Conservation (phyloP, 2,113 vertebrate genomes). For the Calcarius ornatus region DNA sequence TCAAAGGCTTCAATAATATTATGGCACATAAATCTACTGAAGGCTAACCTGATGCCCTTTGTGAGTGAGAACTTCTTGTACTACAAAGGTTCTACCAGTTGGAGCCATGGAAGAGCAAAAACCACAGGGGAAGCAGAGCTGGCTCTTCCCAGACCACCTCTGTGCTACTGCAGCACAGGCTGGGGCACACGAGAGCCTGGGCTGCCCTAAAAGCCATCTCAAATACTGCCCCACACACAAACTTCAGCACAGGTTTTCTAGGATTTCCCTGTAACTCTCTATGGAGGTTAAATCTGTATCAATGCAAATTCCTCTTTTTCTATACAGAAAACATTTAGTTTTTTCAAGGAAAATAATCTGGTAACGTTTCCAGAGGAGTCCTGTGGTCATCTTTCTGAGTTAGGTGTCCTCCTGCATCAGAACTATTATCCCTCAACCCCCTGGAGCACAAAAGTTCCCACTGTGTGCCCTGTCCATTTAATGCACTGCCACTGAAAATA, state of each 20-base stretch:
- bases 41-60: not conserved
- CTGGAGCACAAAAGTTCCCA: not conserved
- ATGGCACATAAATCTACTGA: not conserved
- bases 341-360: not conserved
- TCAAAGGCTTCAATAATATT: not conserved
- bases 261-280: not conserved
- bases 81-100: not conserved
- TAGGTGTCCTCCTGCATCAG: not conserved
- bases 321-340: accelerated
- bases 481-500: not conserved
- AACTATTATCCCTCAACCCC: not conserved
- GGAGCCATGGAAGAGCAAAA: not conserved
- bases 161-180: not conserved
- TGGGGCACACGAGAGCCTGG: not conserved
- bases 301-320: not conserved
- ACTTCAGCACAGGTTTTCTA: not conserved
- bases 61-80: not conserved
- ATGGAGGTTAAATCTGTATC: not conserved
- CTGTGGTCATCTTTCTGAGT: not conserved
- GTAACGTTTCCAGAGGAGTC: not conserved
- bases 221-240: not conserved
- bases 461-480: not conserved
- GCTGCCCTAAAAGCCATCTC: not conserved
- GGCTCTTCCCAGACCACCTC: not conserved
- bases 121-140: not conserved